Base-by-base conservation (phyloP, 2,797 vertebrate genomes). In the Lycodopsis pacificus region DNA sequence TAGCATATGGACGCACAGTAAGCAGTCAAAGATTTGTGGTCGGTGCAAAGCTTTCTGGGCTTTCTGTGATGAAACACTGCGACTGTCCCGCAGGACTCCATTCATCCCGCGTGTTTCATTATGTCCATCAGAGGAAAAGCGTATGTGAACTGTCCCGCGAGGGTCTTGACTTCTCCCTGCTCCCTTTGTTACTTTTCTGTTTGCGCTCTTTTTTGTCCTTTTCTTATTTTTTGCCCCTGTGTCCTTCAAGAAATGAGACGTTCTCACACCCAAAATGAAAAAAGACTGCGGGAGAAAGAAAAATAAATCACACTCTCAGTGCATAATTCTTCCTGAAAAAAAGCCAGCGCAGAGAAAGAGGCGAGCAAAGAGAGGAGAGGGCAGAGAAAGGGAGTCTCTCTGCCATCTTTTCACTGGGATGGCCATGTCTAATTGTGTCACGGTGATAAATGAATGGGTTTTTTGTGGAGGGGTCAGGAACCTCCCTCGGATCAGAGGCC, bases 371-470 rank as follows among this genome's bases (percentile, higher is more conserved):
- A 84, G 79, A 81, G 71, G 66, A 77, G 76, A 81, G 85, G 56
- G 67, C 40, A 71, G 67, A 84, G 85, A 86, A 83, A 84, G 71
- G 76, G 83, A 80, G 82, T 84, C 84, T 84, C 84, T 86, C 86
- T 80, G 73, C 64, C 89, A 77, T 91, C 91, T 88, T 94, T 94
- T 92, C 91, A 82, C 79, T 84, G 79, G 59, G 83, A 85, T 80
- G 86, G 81, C 92, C 93, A 91, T 95, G 91, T 94, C 94, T 94
- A 95, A 95, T 95, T 92, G 92, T 88, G 85, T 86, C 90, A 79
- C 80, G 67, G 84, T 92, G 76, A 92, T 91, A 92, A 94, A 93
- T 94, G 92, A 95, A 93, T 80, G 71, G 88, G 71, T 81, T 91
- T 92, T 93, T 90, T 94, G 91, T 92, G 71, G 54, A 62, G 71